Evolutionary conservation across 1,140 invertebrate genomes (phyloP).

Genomic region (Acromyrmex echinatior): DNA sequence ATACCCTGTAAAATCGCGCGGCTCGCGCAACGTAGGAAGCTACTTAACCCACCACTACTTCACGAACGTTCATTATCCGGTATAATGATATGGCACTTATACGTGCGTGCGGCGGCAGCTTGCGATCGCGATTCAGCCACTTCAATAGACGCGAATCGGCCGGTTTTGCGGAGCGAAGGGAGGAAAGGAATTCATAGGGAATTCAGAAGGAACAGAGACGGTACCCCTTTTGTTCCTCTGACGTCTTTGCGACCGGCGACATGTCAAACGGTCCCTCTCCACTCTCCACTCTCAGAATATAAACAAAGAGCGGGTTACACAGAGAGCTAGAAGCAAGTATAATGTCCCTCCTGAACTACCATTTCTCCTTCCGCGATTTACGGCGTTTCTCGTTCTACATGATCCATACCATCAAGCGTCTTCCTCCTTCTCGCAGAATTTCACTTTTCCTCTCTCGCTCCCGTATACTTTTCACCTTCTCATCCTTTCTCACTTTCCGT

Average conservation of each 20-base stretch:
- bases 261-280: slow-evolving; percentile 74
- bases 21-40: slow-evolving; percentile 70
- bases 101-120: slow-evolving; percentile 66
- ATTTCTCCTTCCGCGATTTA: slow-evolving; percentile 51
- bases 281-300: slow-evolving; percentile 67
- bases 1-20: slow-evolving; percentile 27
- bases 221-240: slow-evolving; percentile 71
- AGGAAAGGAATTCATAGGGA: slow-evolving; percentile 2
- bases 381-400: slow-evolving; percentile 45
- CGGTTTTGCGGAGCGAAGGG: slow-evolving; percentile 7
- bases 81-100: slow-evolving; percentile 76
- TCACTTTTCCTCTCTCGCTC: background rate
- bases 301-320: slow-evolving; percentile 72
- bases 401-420: slow-evolving; percentile 51
- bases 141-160: slow-evolving; percentile 67
- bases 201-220: slow-evolving; percentile 9
- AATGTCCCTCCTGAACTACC: slow-evolving; percentile 69
- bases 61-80: slow-evolving; percentile 70
- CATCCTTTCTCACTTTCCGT: slow-evolving; percentile 11
- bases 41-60: slow-evolving; percentile 70
- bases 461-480: slow-evolving; percentile 20
- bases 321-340: slow-evolving; percentile 67
- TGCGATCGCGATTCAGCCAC: slow-evolving; percentile 56
- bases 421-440: slow-evolving; percentile 41
- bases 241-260: slow-evolving; percentile 75